A percentile compares a stretch with the other conserved stretches of the same genome.
Evolutionary conservation across 2,797 vertebrate species (phyloP).

Genomic region (Pangasius larnaudii): DNA sequence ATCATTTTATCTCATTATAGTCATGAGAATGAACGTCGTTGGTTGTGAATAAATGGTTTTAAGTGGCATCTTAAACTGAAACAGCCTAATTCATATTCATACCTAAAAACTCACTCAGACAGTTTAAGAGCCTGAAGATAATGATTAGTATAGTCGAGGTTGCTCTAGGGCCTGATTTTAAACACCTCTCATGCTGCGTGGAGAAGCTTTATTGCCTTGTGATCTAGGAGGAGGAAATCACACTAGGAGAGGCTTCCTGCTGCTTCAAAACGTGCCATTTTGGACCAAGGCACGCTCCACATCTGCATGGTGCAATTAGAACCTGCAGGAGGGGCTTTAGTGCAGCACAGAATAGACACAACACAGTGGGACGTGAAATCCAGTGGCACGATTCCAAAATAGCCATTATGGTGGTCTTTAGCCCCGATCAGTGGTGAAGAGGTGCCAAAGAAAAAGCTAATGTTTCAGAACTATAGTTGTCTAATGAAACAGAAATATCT

Average conservation of each 20-base stretch:
- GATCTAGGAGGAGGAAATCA: slow-evolving; percentile 37
- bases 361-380: slow-evolving; percentile 28
- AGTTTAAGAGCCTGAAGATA: slow-evolving; percentile 29
- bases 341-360: slow-evolving; percentile 29
- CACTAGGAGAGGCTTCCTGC: slow-evolving; percentile 34
- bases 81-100: slow-evolving; percentile 37
- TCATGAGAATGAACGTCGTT: background rate
- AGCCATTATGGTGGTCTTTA: slow-evolving; percentile 43
- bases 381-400: slow-evolving; percentile 29
- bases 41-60: slow-evolving; percentile 23
- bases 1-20: background rate
- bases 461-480: background rate
- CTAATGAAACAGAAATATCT: background rate
- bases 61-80: slow-evolving; percentile 25
- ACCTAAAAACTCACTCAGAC: slow-evolving; percentile 29
- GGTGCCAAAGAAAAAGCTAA: slow-evolving; percentile 5
- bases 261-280: slow-evolving; percentile 45
- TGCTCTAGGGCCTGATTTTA: slow-evolving; percentile 31
- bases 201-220: slow-evolving; percentile 25
- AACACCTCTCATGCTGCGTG: slow-evolving; percentile 21
- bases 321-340: slow-evolving; percentile 34
- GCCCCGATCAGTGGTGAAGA: slow-evolving; percentile 16
- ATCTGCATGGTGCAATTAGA: slow-evolving; percentile 50
- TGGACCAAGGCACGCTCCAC: slow-evolving; percentile 26
- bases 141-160: slow-evolving; percentile 21